phyloP scores from a whole-genome alignment of 2,113 vertebrate species.

The Grus americana region DNA sequence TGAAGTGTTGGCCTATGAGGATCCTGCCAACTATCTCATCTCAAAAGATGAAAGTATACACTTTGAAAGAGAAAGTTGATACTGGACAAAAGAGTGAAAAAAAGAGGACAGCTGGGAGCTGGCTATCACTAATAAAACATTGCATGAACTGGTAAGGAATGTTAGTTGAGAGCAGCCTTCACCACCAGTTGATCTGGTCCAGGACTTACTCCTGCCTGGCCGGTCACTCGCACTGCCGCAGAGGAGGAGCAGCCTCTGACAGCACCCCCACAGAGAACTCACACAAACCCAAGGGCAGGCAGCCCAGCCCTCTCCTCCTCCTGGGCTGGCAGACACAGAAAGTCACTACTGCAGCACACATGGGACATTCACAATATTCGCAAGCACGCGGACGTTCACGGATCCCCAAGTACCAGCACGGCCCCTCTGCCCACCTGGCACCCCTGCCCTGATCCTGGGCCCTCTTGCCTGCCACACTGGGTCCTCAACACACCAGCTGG shows the following conservation, averaged over 20 bases:
- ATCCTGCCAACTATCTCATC: neutral
- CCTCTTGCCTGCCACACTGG: too few relatives aligned
- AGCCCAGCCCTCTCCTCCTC: neutral
- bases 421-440: neutral
- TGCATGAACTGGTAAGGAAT: neutral
- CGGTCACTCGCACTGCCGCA: accelerated
- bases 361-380: too few relatives aligned
- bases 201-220: too few relatives aligned
- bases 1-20: neutral
- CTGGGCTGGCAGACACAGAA: neutral
- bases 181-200: too few relatives aligned
- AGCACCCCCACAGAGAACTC: too few relatives aligned
- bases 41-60: neutral
- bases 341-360: neutral
- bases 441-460: neutral
- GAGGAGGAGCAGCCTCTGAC: neutral
- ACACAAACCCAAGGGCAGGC: neutral
- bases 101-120: neutral
- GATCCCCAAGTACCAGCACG: neutral
- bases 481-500: neutral
- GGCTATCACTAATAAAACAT: neutral
- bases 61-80: neutral
- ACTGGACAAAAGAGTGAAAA: neutral
- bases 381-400: accelerated
- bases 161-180: too few relatives aligned